phyloP scores from a whole-genome alignment of 1,140 invertebrate species.

The Drosophila kurseongensis region DNA sequence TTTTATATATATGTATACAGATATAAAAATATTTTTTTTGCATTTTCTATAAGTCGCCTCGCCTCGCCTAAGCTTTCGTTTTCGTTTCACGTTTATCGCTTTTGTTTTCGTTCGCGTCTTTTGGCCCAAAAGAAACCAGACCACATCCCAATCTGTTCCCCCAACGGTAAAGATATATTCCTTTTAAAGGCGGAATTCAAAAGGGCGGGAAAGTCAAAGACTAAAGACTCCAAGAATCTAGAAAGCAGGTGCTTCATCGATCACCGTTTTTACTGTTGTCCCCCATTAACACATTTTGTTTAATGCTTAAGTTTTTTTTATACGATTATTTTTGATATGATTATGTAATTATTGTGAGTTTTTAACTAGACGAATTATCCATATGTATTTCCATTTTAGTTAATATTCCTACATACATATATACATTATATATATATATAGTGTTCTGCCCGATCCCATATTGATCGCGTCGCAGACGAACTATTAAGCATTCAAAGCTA shows the following conservation, averaged over 20 bases:
- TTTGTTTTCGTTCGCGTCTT: slow-evolving; percentile 37
- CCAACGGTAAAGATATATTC: not conserved
- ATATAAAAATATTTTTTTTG: slow-evolving; percentile 21
- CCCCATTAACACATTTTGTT: slow-evolving; percentile 19
- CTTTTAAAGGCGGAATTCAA: not conserved
- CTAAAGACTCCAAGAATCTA: slow-evolving; percentile 25
- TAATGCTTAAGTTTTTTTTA: slow-evolving; percentile 52
- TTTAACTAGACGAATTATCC: slow-evolving; percentile 45
- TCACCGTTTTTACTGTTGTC: slow-evolving; percentile 20
- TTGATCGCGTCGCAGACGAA: slow-evolving; percentile 21
- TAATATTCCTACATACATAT: slow-evolving; percentile 42
- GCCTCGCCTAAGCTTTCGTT: slow-evolving; percentile 53
- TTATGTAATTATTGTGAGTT: slow-evolving; percentile 27
- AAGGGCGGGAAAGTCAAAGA: slow-evolving; percentile 23
- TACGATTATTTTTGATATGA: slow-evolving; percentile 18
- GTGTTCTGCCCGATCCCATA: slow-evolving; percentile 28
- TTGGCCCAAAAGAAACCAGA: slow-evolving; percentile 21
- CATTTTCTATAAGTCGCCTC: slow-evolving; percentile 41
- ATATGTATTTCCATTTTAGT: slow-evolving; percentile 53
- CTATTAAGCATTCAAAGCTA: slow-evolving; percentile 46
- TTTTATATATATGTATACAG: slow-evolving; percentile 37
- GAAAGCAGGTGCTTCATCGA: slow-evolving; percentile 17
- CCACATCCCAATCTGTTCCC: slow-evolving; percentile 18
- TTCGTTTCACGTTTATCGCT: slow-evolving; percentile 34
- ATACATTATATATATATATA: slow-evolving; percentile 26